Base-by-base conservation (phyloP, 1,140 invertebrate species). In the Drosophila ercepeae region DNA sequence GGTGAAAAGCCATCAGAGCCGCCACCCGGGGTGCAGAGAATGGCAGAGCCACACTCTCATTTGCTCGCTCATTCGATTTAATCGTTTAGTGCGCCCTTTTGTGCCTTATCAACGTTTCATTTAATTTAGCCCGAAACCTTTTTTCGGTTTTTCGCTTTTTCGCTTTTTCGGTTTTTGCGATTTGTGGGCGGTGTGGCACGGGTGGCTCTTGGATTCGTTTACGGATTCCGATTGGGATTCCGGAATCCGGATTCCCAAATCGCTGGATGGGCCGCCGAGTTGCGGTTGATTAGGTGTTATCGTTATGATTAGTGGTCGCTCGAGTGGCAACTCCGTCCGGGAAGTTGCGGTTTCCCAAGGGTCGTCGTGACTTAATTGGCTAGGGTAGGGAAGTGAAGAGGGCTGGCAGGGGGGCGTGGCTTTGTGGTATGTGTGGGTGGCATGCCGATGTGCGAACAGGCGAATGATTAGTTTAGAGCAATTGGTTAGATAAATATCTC, bases 51-150 rank as follows among this genome's bases (percentile, higher is more conserved):
- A 68, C 55, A 69, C 57, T 81, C 81, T 86, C 81, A 88, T 86
- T 86, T 86, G 81, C 53, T 73, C 81, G 76, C 76, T 86, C 81
- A 86, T 79, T 88, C 81, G 73, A 86, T 86, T 86, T 86, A 88
- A 86, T 81, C 81, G 81, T 81, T 86, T 86, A 86, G 81, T 88
- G 81, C 63, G 82, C 81, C 81, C 81, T 84, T 84, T 84, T 84
- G 81, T 77, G 82, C 82, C 81, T 86, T 84, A 84, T 84, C 82
- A 86, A 86, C 82, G 72, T 86, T 86, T 86, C 81, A 88, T 86
- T 86, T 86, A 81, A 86, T 86, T 86, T 88, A 46, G 52, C 70
- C 79, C 44, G 32, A 65, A 84, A 83, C 64, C 58, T 78, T 75
- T 73, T 75, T 65, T 63, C 29, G 63, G 52, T 78, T 61, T 78